These are phyloP conservation scores for Actias luna DNA, from an alignment of 2,888 invertebrate species.

Conservation along the genomic window DNA sequence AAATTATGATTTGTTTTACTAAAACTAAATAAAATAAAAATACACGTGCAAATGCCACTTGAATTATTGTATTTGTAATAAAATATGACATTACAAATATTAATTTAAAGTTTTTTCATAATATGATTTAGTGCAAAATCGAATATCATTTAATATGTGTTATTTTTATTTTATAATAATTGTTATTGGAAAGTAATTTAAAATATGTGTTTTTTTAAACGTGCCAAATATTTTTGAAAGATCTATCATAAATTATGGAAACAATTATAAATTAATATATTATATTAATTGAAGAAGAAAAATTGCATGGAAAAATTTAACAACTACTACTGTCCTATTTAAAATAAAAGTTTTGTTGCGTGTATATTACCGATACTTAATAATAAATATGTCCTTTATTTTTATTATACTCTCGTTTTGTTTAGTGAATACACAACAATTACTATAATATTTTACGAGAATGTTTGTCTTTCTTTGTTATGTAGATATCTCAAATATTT, in stretches of 20 bases:
- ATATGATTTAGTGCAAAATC: not conserved
- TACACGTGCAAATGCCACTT: not conserved
- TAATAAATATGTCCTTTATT: not conserved
- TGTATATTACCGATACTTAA: not conserved
- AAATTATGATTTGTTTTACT: no score
- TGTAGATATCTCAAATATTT: conserved; percentile 35
- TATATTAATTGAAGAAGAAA: conserved; percentile 25
- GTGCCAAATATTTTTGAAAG: conserved; percentile 53
- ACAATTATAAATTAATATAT: conserved; percentile 30
- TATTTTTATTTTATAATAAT: conserved; percentile 1
- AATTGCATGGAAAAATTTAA: conserved; percentile 30
- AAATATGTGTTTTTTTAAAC: conserved; percentile 42
- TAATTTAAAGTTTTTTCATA: not conserved
- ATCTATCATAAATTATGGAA: conserved; percentile 37
- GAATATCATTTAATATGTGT: not conserved
- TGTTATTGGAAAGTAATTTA: conserved; percentile 9
- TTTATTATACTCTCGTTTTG: not conserved
- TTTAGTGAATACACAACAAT: conserved; percentile 7
- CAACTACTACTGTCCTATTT: not conserved
- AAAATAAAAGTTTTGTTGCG: not conserved
- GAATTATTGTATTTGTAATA: not conserved
- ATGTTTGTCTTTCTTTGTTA: conserved; percentile 31
- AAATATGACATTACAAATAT: not conserved
- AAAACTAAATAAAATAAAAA: not conserved
- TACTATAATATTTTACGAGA: conserved; percentile 26